Percentiles rank a stretch among this genome's conserved stretches.
phyloP scores from a whole-genome alignment of 1,140 invertebrate species.

The honey bee (Apis mellifera) region DNA sequence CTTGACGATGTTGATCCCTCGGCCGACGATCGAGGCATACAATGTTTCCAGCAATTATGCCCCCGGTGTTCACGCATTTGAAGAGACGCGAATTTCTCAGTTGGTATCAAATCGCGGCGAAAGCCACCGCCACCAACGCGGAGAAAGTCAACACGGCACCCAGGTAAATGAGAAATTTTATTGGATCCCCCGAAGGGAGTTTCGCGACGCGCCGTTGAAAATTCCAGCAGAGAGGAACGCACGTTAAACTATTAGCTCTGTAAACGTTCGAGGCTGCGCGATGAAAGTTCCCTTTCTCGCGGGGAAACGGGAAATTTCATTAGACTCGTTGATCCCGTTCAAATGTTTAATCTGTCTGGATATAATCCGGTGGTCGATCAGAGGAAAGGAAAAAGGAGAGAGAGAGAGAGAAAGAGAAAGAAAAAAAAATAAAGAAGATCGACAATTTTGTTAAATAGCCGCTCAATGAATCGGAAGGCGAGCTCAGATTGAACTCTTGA shows the following conservation, averaged over 20 bases:
- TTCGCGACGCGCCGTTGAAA: slow-evolving; percentile 16
- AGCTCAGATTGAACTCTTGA: neutral
- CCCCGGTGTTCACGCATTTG: neutral
- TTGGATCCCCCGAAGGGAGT: neutral
- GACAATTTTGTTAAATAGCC: too few species aligned
- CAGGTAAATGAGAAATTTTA: slow-evolving; percentile 48
- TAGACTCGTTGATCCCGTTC: slow-evolving; percentile 41
- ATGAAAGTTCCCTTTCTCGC: slow-evolving; percentile 13
- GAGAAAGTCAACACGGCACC: slow-evolving; percentile 36
- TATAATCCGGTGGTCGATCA: slow-evolving; percentile 42
- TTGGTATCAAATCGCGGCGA: neutral
- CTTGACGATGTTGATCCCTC: too few species aligned
- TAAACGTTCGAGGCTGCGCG: slow-evolving; percentile 40
- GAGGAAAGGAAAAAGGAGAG: neutral
- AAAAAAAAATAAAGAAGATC: too few species aligned
- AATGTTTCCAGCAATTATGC: too few species aligned
- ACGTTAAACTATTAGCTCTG: slow-evolving; percentile 53
- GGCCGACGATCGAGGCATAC: too few species aligned
- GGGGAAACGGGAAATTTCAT: slow-evolving; percentile 30
- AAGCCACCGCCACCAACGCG: neutral
- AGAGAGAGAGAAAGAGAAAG: too few species aligned
- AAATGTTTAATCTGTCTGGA: slow-evolving; percentile 51
- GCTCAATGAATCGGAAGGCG: too few species aligned
- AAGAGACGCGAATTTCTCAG: neutral
- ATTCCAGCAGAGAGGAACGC: slow-evolving; percentile 27